Evolutionary conservation across 2,888 invertebrate species (phyloP), one percentile per base, ranked within the genome.

Genomic region (Luffia ferchaultella): DNA sequence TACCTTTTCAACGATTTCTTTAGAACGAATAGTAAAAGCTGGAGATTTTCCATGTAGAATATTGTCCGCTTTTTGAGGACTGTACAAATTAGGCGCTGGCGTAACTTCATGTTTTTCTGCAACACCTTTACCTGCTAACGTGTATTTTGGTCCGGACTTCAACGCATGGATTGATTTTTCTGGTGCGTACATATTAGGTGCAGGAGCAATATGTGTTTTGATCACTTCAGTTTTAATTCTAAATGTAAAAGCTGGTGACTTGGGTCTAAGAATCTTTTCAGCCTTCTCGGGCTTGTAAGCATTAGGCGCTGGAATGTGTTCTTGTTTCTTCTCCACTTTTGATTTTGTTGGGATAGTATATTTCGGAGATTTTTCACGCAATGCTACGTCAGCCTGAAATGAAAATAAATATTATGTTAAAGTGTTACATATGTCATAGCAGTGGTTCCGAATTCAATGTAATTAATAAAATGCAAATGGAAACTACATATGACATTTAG

Each of bases 341-440:
- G 89, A 86, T 73, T 90, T 93, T 57, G 89, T 84, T 18, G 92
- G 91, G 68, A 93, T 89, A 0, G 91, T 90, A 64, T 87, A 92
- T 62, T 87, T 90, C 48, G 89, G 86, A 18, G 89, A 87, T 57
- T 80, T 85, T 60, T 89, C 88, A 50, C 86, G 85, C 50, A 89
- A 87, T 17, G 87, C 75, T 60, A 86, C 87, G 58, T 89, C 89
- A 54, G 83, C 76, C 74, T 84, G 79, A 58, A 82, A 77, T 43
- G 16, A 20, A 17, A 12, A 44, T 5, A 44, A 7, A 49, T 42
- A 19, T 44, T 16, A 15, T 42, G 3, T 42, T 9, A 9, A 16
- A 17, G n/a, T 42, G 16, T 42, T 40, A 15, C 15, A 9, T 40
- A 40, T 40, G 40, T 40, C 15, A 40, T 40, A 40, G n/a, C n/a